Percentiles rank a stretch among this genome's conserved stretches.
phyloP scores from a whole-genome alignment of 2,797 vertebrate species.

The Telmatherina bonti region DNA sequence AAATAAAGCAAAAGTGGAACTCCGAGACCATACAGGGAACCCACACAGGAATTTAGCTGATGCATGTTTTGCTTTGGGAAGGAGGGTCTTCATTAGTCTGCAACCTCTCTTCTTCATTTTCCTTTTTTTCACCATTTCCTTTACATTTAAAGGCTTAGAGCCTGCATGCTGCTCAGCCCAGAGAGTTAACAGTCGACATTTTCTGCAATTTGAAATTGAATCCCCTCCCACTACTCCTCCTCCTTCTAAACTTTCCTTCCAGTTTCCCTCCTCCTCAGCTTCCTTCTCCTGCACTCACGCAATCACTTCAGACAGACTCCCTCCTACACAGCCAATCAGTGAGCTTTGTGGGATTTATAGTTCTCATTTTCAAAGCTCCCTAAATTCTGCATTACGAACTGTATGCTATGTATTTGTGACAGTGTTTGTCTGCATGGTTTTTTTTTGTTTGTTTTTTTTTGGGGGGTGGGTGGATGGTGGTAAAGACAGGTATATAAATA shows the following conservation, averaged over 20 bases:
- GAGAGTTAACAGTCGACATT: conserved; percentile 56
- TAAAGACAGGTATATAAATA: not conserved
- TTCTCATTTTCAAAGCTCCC: conserved; percentile 54
- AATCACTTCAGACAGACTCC: conserved; percentile 56
- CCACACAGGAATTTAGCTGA: conserved; percentile 10
- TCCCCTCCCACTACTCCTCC: conserved; percentile 53
- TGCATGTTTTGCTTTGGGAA: conserved; percentile 22
- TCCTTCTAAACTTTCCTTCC: conserved; percentile 25
- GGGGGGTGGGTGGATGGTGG: too few species aligned
- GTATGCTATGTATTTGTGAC: conserved; percentile 16
- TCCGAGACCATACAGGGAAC: conserved; percentile 3
- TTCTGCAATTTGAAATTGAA: conserved; percentile 64
- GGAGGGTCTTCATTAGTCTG: conserved; percentile 32
- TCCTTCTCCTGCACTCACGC: conserved; percentile 37
- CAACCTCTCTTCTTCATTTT: not conserved
- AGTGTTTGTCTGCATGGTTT: conserved; percentile 3
- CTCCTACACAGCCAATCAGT: conserved; percentile 41
- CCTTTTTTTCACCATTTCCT: not conserved
- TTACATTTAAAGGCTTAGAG: conserved; percentile 8
- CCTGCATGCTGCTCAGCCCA: conserved; percentile 17
- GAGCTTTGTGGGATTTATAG: conserved; percentile 54
- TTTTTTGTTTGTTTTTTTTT: conserved; percentile 6
- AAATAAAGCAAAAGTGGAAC: not conserved
- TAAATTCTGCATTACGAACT: conserved; percentile 38
- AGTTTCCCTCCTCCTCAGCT: conserved; percentile 34